Percentiles rank a stretch among this genome's conserved stretches.
Conservation (phyloP, 2,888 invertebrate species). For the Strigamia maritima region DNA sequence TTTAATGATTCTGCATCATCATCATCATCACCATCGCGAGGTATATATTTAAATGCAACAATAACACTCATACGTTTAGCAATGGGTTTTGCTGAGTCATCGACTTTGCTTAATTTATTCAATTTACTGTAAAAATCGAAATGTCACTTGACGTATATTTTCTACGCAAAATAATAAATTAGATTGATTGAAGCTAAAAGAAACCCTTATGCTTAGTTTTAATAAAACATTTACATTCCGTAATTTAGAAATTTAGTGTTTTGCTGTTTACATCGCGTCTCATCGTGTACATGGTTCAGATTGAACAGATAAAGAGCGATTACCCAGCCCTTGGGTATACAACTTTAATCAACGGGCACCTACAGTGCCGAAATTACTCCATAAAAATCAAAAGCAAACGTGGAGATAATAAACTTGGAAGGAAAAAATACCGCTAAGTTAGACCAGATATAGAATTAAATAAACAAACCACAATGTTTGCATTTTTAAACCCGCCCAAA, state of each 20-base stretch:
- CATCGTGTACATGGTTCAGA: background rate
- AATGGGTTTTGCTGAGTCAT: background rate
- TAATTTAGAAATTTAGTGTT: background rate
- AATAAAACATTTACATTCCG: background rate
- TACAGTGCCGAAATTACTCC: conserved; percentile 13
- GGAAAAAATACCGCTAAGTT: background rate
- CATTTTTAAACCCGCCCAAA: conserved; percentile 8
- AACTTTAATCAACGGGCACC: conserved; percentile 16
- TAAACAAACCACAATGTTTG: background rate
- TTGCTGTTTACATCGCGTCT: background rate
- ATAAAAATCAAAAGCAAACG: conserved; percentile 14
- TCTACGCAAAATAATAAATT: background rate
- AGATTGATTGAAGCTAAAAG: background rate
- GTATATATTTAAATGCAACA: background rate
- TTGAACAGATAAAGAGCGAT: conserved; percentile 8
- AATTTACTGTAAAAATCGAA: background rate
- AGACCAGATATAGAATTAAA: conserved; percentile 3
- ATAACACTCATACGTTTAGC: background rate
- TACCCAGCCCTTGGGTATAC: background rate
- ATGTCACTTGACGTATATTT: background rate
- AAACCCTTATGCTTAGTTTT: background rate
- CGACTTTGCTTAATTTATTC: background rate
- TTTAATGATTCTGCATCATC: background rate
- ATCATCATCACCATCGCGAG: background rate
- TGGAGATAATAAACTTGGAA: background rate